phyloP scores from a whole-genome alignment of 2,888 invertebrate species.

The Cheilosia vernalis region DNA sequence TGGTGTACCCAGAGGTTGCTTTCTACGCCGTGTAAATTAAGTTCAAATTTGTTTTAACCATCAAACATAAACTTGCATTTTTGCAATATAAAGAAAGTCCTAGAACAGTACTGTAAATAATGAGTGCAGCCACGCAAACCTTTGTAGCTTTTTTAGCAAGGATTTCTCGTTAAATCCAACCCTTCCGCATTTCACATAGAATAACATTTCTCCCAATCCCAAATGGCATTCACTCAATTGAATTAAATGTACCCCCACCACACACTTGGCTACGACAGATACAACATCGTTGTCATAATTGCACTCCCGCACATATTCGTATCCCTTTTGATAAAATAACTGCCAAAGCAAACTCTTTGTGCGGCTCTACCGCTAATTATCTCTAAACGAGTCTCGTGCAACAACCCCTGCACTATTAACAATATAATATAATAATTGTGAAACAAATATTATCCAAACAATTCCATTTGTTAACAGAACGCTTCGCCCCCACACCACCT shows the following conservation, averaged over 20 bases:
- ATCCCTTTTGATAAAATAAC: background rate
- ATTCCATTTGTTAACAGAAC: conserved; percentile 64
- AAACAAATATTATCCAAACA: conserved; percentile 68
- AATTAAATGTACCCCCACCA: background rate
- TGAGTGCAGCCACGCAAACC: too few species aligned
- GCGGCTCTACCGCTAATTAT: conserved; percentile 35
- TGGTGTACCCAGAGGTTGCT: too few species aligned
- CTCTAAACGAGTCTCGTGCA: conserved; percentile 35
- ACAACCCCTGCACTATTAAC: conserved; percentile 11
- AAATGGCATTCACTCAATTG: background rate
- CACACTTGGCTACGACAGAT: conserved; percentile 1
- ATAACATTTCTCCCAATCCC: background rate
- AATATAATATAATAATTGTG: conserved; percentile 48
- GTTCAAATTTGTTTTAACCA: too few species aligned
- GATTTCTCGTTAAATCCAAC: too few species aligned
- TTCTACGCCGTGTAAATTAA: too few species aligned
- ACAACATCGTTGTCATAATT: conserved; percentile 14
- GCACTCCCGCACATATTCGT: background rate
- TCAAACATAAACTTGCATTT: too few species aligned
- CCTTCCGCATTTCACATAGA: background rate
- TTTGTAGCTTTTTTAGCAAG: too few species aligned
- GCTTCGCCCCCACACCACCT: conserved; percentile 2
- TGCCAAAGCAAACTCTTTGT: conserved; percentile 31
- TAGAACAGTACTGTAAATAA: too few species aligned
- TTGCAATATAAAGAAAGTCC: too few species aligned